phyloP scores from a whole-genome alignment of 2,113 vertebrate species.

The Alosa alosa region DNA sequence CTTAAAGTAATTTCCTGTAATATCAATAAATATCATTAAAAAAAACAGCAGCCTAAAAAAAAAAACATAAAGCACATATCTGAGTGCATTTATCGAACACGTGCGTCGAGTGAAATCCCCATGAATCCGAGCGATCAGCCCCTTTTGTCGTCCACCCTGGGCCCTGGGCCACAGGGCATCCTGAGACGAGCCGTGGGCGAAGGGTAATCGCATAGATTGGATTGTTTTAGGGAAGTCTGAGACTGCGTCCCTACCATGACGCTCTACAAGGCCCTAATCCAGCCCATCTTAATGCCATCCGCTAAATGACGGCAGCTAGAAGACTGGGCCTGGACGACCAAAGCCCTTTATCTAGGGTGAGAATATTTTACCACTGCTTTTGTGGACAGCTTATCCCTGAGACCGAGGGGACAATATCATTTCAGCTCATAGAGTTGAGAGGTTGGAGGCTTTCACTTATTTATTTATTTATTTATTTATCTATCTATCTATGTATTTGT shows the following conservation, averaged over 20 bases:
- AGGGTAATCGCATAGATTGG: conserved; percentile 28
- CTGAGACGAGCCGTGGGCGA: not conserved
- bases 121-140: not conserved
- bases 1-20: not conserved
- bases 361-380: not conserved
- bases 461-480: not conserved
- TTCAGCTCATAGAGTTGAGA: not conserved
- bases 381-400: not conserved
- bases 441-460: not conserved
- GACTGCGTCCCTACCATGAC: conserved; percentile 16
- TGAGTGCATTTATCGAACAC: not conserved
- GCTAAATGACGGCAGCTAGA: conserved; percentile 25
- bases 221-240: conserved; percentile 20
- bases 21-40: not conserved
- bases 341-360: conserved; percentile 32
- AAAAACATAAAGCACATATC: not conserved
- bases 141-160: not conserved
- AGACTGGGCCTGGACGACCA: conserved; percentile 15
- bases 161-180: not conserved
- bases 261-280: conserved; percentile 32
- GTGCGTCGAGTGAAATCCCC: not conserved
- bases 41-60: not conserved
- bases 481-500: not conserved
- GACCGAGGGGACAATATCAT: not conserved
- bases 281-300: conserved; percentile 31